Evolutionary conservation across 2,113 vertebrate species (phyloP), one percentile per base, ranked within the genome.

Genomic region (Psophia crepitans): DNA sequence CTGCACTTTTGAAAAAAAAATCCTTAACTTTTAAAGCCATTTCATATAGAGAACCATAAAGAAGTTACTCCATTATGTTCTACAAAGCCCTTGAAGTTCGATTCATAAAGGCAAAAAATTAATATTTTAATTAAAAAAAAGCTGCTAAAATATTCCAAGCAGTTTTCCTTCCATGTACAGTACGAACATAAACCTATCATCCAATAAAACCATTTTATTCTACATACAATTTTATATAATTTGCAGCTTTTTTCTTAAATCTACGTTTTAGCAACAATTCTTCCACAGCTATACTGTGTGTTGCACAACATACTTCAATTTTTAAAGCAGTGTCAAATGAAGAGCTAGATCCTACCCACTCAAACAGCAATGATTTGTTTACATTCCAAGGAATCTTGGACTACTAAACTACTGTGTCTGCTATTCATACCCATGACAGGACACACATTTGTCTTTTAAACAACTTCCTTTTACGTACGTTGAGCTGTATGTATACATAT

Each of bases 361-460:
- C 92, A 81, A 96, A 96, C 74, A 94, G 96, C 92, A 95, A 95
- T 35, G 84, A 93, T 58, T 81, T 96, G 96, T 98, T 98, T 98
- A 98, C 97, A 96, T 94, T 98, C 97, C 94, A 88, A 95, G 85
- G 90, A 98, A 93, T 97, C 89, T 74, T 97, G 87, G 94, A 98
- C 89, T 88, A 97, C 81, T 93, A 97, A 97, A 95, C 89, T 96
- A 93, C 93, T 68, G 92, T 64, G 93, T 94, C 97, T 97, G 96
- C 97, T 98, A 95, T 96, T 97, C 97, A 90, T 94, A 96, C 79
- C 96, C 95, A 94, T 98, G 98, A 98, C 98, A 98, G 97, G 95
- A 97, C 66, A 84, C 89, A 97, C 95, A 98, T 97, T 88, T 98
- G 96, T 98, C 97, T 97, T 97, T 96, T 97, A 96, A 98, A 98